Conservation (phyloP, 2,113 vertebrate species). For the Pristiophorus japonicus region DNA sequence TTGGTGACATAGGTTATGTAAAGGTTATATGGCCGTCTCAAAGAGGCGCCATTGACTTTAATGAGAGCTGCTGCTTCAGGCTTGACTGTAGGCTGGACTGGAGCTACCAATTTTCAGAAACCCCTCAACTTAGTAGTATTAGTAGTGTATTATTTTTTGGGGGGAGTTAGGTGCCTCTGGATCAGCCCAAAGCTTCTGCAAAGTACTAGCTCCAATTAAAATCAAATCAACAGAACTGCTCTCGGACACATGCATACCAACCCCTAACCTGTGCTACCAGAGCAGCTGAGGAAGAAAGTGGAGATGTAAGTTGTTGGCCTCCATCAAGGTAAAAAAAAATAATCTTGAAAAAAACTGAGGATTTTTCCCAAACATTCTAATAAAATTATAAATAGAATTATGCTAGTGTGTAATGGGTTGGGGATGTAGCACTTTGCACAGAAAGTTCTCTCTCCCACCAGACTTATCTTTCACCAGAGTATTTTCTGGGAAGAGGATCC, state of each 20-base stretch:
- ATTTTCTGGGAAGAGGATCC: too few species aligned
- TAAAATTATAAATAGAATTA: too few species aligned
- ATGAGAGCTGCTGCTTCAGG: neutral
- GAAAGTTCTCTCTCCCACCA: too few species aligned
- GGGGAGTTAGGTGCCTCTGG: neutral
- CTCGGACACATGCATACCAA: neutral
- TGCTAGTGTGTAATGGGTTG: neutral
- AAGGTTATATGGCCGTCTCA: neutral
- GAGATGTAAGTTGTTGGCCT: neutral
- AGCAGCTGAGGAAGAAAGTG: neutral
- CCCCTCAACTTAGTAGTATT: neutral
- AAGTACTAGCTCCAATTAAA: neutral
- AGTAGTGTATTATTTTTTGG: neutral
- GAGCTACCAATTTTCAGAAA: neutral
- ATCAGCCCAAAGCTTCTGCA: neutral
- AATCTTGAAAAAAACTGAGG: too few species aligned
- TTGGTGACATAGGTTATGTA: neutral
- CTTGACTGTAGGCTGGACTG: neutral
- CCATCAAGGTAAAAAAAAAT: neutral
- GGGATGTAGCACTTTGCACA: neutral
- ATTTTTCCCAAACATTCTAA: neutral
- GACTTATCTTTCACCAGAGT: too few species aligned
- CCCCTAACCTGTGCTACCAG: neutral
- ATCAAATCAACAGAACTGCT: neutral
- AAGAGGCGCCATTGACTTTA: neutral